A percentile compares a stretch with the other conserved stretches of the same genome.
phyloP scores from a whole-genome alignment of 2,888 invertebrate species.

The Pseudococcus viburni region DNA sequence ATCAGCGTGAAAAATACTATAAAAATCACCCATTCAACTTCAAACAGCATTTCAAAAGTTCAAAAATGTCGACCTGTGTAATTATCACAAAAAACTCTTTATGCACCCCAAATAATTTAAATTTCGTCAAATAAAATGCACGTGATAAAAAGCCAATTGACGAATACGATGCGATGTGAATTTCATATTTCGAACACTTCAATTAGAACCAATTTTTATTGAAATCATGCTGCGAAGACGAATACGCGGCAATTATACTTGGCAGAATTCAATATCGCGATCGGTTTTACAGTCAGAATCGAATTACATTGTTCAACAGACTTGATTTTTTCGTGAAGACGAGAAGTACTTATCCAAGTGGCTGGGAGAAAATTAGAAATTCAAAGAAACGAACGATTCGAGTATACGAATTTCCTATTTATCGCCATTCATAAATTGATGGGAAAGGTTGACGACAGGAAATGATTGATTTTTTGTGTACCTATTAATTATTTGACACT shows the following conservation, averaged over 20 bases:
- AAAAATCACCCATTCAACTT: too few species aligned
- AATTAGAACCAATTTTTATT: constrained; percentile 51
- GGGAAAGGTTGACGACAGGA: neutral
- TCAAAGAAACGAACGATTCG: constrained; percentile 13
- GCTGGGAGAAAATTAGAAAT: constrained; percentile 28
- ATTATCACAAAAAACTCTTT: too few species aligned
- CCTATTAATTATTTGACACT: neutral
- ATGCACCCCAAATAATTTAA: neutral
- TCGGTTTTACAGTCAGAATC: constrained; percentile 42
- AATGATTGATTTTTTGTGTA: neutral
- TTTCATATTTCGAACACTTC: constrained; percentile 57
- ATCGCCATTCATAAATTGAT: neutral
- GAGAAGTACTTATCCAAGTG: constrained; percentile 9
- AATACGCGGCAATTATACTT: constrained; percentile 34
- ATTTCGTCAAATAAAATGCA: neutral
- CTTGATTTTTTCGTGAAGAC: constrained; percentile 16
- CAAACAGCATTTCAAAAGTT: too few species aligned
- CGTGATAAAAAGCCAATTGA: constrained; percentile 6
- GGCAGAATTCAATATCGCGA: constrained; percentile 47
- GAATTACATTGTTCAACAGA: constrained; percentile 45
- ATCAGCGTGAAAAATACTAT: too few species aligned
- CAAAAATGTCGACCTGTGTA: too few species aligned
- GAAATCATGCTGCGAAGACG: constrained; percentile 34
- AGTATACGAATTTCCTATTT: constrained; percentile 13
- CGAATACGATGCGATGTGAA: neutral